These are phyloP conservation scores for Conops quadrifasciatus DNA, from an alignment of 2,888 invertebrate species.

Conservation along the genomic window DNA sequence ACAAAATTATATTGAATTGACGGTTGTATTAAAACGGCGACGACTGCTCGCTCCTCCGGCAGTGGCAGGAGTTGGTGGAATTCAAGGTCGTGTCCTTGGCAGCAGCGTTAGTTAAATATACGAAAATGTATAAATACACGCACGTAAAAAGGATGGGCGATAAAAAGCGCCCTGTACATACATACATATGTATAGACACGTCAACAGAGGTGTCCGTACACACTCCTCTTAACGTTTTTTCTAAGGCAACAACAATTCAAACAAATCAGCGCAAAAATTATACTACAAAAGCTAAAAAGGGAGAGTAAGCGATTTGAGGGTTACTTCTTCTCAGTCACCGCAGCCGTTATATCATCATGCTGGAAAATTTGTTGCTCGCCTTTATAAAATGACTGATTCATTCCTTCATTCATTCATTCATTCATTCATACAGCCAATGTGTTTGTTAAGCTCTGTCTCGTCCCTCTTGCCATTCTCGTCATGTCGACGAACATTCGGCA, in stretches of 20 bases:
- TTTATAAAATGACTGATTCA: background rate
- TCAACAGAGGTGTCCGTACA: background rate
- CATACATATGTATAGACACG: background rate
- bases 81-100: slow-evolving; percentile 37
- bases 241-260: background rate
- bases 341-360: no score
- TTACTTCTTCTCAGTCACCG: background rate
- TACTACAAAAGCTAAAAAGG: background rate
- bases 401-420: background rate
- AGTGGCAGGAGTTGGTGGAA: slow-evolving; percentile 6
- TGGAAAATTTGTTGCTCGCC: no score
- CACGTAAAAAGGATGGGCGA: background rate
- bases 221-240: no score
- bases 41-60: background rate
- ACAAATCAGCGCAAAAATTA: background rate
- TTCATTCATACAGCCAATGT: background rate
- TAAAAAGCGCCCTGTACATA: background rate
- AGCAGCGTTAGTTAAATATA: background rate
- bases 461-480: background rate
- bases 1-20: slow-evolving; percentile 14
- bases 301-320: background rate
- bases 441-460: background rate
- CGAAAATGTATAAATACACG: background rate
- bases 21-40: background rate
- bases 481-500: background rate